Evolutionary conservation across 2,797 vertebrate species (phyloP), one percentile per base, ranked within the genome.

Genomic region (Saguinus oedipus): DNA sequence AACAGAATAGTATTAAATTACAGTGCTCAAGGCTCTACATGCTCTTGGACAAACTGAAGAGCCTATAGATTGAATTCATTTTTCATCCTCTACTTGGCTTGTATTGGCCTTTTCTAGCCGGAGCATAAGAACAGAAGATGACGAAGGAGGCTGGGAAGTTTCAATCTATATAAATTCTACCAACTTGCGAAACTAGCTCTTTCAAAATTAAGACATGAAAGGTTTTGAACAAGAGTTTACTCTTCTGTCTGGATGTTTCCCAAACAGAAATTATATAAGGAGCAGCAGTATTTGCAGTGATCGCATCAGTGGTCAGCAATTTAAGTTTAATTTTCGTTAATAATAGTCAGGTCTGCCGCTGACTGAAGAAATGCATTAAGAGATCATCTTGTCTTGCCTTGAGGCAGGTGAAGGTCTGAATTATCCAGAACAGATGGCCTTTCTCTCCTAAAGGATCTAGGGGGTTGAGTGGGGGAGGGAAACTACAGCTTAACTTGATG

Each of bases 161-260:
- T 82, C 90, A 74, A 75, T 95, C 59, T 70, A 30, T 64, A 86
- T 70, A 89, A 80, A 95, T 96, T 87, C 90, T 78, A 91, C 91
- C 94, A 89, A 83, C 68, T 91, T 95, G 75, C 33, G 64, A 94
- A 89, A 72, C 79, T n/a, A 92, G 88, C 61, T 93, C 44, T 96
- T 95, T 81, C 46, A 90, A 94, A 90, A 93, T 82, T 55, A 91
- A 82, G n/a, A 61, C 1, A 22, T 55, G 59, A 55, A 79, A 88
- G 81, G 85, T 87, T 91, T 82, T 68, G 68, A 95, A 85, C 19
- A 42, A 90, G 88, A 85, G 33, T 53, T 61, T 79, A 59, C 61
- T 90, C 27, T 84, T 90, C 55, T 55, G 55, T 76, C 59, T 94
- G 79, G 79, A 70, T 80, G 46, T 22, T 95, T 74, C 76, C 82